A percentile compares a stretch with the other conserved stretches of the same genome.
Evolutionary conservation across 2,797 vertebrate genomes (phyloP).

Genomic region (Diglossa cyanea): DNA sequence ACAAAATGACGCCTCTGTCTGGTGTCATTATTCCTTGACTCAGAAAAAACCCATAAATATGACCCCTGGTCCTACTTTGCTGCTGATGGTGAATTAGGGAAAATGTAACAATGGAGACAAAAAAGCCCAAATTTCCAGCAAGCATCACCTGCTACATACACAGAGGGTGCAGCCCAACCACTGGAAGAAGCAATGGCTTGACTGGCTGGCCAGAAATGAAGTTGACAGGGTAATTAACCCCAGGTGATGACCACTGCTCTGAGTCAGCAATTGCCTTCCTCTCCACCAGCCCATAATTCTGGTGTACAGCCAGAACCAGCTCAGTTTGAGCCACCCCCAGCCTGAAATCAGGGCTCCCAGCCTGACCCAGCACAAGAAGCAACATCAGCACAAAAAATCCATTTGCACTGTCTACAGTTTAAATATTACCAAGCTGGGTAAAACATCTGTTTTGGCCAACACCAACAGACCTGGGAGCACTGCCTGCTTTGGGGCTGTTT

Average conservation of each 20-base stretch:
- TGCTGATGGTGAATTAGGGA: not conserved
- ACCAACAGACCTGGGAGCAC: not conserved
- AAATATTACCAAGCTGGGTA: not conserved
- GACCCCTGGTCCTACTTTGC: not conserved
- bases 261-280: not conserved
- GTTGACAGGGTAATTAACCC: accelerated
- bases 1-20: not conserved
- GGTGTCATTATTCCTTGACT: not conserved
- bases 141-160: not conserved
- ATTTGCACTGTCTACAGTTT: not conserved
- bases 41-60: not conserved
- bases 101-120: not conserved
- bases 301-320: not conserved
- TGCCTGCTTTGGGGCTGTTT: not conserved
- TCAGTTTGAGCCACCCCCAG: not conserved
- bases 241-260: not conserved
- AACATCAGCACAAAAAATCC: not conserved
- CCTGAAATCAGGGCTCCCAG: not conserved
- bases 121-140: not conserved
- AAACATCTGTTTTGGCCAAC: not conserved
- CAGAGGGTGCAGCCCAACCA: not conserved
- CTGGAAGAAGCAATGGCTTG: not conserved
- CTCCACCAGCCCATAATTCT: accelerated
- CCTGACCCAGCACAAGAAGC: not conserved
- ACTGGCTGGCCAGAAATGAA: not conserved